A percentile compares a stretch with the other conserved stretches of the same genome.
Evolutionary conservation across 2,113 vertebrate genomes (phyloP).

Genomic region (Ranitomeya imitator): DNA sequence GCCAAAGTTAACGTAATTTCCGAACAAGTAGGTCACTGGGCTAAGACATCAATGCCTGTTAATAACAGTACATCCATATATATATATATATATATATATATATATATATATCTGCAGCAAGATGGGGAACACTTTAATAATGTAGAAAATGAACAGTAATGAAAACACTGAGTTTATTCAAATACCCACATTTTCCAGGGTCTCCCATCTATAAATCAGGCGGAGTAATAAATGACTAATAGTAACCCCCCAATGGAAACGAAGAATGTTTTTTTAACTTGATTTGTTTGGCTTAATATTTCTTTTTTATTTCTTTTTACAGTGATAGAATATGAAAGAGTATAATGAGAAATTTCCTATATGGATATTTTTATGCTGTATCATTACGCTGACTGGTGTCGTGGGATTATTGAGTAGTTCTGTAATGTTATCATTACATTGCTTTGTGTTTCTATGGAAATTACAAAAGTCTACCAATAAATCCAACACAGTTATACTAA

Average conservation of each 20-base stretch:
- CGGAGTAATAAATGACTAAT: not conserved
- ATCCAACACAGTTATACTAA: not conserved
- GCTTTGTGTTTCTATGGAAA: slow-evolving; percentile 23
- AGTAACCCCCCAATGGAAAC: not conserved
- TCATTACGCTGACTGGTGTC: slow-evolving; percentile 15
- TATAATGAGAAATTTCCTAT: slow-evolving; percentile 21
- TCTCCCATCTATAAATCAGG: not conserved
- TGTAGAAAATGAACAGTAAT: not conserved
- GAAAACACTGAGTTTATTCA: not conserved
- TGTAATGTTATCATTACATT: slow-evolving; percentile 1
- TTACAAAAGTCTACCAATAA: not conserved
- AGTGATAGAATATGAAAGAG: slow-evolving; percentile 8
- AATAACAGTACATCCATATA: no score
- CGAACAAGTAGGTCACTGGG: not conserved
- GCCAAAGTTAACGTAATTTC: not conserved
- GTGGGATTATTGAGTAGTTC: slow-evolving; percentile 16
- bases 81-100: no score
- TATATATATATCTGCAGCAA: not conserved
- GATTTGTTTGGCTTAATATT: not conserved
- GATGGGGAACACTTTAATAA: not conserved
- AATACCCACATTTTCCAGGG: slow-evolving; percentile 15
- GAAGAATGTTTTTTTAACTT: not conserved
- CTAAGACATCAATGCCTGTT: not conserved
- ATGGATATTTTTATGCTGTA: slow-evolving; percentile 5
- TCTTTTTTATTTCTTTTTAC: not conserved